Percentiles rank a stretch among this genome's conserved stretches.
Conservation (phyloP, 2,113 vertebrate species). For the Daboia siamensis region DNA sequence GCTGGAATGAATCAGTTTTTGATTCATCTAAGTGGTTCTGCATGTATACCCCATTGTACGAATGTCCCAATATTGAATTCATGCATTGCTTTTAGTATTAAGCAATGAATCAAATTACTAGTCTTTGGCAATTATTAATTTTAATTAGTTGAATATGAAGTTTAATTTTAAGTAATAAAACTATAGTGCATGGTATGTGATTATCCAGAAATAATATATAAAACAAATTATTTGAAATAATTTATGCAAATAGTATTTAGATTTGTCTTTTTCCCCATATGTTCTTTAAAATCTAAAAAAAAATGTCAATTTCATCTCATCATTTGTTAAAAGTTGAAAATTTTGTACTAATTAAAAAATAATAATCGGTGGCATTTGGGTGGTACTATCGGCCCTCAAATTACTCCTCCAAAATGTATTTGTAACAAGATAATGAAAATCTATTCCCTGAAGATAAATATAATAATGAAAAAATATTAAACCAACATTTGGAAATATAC, state of each 20-base stretch:
- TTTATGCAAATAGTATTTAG: conserved; percentile 10
- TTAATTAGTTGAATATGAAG: conserved; percentile 40
- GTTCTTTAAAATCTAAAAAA: conserved; percentile 18
- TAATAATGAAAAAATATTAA: conserved; percentile 38
- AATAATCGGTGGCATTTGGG: conserved; percentile 52
- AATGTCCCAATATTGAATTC: conserved; percentile 23
- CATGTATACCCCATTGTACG: conserved; percentile 25
- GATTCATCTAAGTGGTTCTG: not conserved
- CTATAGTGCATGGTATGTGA: conserved; percentile 16
- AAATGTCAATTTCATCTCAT: conserved; percentile 21
- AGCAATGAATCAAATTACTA: conserved; percentile 43
- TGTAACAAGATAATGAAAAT: conserved; percentile 49
- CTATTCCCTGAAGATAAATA: conserved; percentile 56
- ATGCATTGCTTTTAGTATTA: conserved; percentile 42
- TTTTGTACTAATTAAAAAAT: conserved; percentile 45
- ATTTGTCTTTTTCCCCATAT: conserved; percentile 15
- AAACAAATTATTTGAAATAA: not conserved
- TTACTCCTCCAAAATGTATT: conserved; percentile 49
- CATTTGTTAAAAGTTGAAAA: conserved; percentile 46
- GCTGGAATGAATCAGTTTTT: not conserved
- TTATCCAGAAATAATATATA: conserved; percentile 19
- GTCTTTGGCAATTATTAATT: conserved; percentile 51
- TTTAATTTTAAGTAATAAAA: conserved; percentile 32
- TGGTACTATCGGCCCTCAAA: conserved; percentile 59
- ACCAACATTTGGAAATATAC: conserved; percentile 51